Evolutionary conservation across 2,113 vertebrate genomes (phyloP).

Genomic region (Indicator maculatus): DNA sequence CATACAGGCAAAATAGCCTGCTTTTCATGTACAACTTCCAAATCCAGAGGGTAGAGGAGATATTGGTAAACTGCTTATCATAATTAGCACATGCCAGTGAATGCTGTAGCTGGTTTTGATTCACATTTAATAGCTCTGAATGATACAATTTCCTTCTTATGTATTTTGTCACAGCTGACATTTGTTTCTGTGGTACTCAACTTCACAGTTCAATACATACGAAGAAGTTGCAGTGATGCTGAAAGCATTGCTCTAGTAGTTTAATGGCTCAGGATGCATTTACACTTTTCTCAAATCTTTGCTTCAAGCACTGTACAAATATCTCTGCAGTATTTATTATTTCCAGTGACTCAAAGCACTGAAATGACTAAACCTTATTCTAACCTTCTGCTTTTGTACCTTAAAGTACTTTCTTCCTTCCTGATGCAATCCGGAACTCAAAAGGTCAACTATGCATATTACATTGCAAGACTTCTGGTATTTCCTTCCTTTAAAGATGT

Average conservation of each 20-base stretch:
- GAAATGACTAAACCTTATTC: background rate
- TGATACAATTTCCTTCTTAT: background rate
- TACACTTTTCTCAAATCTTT: background rate
- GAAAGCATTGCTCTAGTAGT: background rate
- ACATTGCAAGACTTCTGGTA: background rate
- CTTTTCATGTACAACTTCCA: background rate
- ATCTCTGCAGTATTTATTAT: background rate
- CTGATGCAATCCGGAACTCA: background rate
- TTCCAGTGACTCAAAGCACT: background rate
- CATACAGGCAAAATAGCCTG: background rate
- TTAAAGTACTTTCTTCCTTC: background rate
- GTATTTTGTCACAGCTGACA: background rate
- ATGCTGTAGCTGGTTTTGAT: background rate
- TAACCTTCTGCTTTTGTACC: background rate
- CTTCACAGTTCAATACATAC: background rate
- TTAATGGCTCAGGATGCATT: background rate
- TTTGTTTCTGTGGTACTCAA: background rate
- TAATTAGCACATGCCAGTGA: background rate
- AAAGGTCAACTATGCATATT: slow-evolving; percentile 14
- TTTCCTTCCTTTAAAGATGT: slow-evolving; percentile 17
- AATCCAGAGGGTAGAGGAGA: background rate
- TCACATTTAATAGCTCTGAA: background rate
- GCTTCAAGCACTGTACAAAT: background rate
- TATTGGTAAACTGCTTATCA: background rate
- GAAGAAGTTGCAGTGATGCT: background rate